Evolutionary conservation across 2,888 invertebrate genomes (phyloP), one percentile per base, ranked within the genome.

Genomic region (Andrena dorsata): DNA sequence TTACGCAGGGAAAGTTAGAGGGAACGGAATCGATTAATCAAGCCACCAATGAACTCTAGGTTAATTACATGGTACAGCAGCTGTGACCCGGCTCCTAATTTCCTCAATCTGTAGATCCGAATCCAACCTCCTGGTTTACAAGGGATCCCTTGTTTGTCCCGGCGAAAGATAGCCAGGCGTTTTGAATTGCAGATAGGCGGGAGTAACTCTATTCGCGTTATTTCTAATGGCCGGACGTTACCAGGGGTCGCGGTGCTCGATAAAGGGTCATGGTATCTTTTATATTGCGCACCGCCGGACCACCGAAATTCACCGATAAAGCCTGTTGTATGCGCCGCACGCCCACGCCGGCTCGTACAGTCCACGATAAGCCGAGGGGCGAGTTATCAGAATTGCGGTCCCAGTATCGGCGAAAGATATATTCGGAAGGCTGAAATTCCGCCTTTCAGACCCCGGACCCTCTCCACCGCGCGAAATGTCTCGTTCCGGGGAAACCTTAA

Each of bases 241-340:
- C n/a, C 41, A 41, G 47, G 7, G 60, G 56, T 58, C 35, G 49
- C 28, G 2, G 26, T 56, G 6, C 28, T 23, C 56, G 78, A 80
- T 80, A 63, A 63, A 70, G 28, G 35, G 61, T n/a, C 56, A 8
- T n/a, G 65, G 47, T 68, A 56, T 61, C 53, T 53, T 73, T 66
- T 75, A 53, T 47, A 47, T 28, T 23, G 61, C 68, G n/a, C 51
- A 23, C 13, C 8, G 30, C 32, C 51, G 32, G 73, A 66, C 70
- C 58, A 30, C 8, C 63, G 51, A 80, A 75, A 80, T 66, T 35
- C 16, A 10, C 41, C 16, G 80, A 80, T 75, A 82, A 82, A 75
- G 66, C 23, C 49, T 20, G 56, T 28, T 51, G 60, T 23, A 13
- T 51, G 20, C 47, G 2, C 28, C 16, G 16, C 23, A 65, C 56